Evolutionary conservation across 1,140 invertebrate genomes (phyloP).

Genomic region (Lucilia cuprina): DNA sequence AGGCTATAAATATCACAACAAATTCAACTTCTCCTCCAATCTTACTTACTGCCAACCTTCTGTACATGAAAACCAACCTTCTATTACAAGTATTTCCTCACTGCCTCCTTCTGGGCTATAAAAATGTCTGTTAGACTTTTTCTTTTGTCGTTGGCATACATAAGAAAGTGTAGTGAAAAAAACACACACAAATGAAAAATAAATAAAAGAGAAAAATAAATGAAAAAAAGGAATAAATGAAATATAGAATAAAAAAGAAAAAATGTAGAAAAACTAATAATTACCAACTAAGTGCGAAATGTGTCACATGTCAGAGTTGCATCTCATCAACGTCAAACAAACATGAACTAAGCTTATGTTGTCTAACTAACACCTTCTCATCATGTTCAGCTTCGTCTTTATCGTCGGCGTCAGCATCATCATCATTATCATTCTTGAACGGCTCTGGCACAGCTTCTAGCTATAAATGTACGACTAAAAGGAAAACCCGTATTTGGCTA

Average conservation of each 20-base stretch:
- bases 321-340: constrained; percentile 30
- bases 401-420: background rate
- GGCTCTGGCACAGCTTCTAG: background rate
- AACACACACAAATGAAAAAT: background rate
- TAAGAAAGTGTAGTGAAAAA: background rate
- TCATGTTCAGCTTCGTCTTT: background rate
- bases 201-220: background rate
- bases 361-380: background rate
- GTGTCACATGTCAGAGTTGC: constrained; percentile 31
- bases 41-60: background rate
- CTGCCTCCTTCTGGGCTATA: background rate
- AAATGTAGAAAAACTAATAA: constrained; percentile 26
- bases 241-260: background rate
- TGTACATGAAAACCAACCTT: background rate
- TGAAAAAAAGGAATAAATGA: background rate
- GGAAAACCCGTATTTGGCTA: background rate
- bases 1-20: constrained; percentile 14
- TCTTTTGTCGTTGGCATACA: background rate
- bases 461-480: background rate
- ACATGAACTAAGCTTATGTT: background rate
- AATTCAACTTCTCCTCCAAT: background rate
- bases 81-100: background rate
- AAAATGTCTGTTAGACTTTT: background rate
- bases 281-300: constrained; percentile 33
- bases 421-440: background rate